Conservation (phyloP, 2,888 invertebrate species). For the Netelia fuscicornis region DNA sequence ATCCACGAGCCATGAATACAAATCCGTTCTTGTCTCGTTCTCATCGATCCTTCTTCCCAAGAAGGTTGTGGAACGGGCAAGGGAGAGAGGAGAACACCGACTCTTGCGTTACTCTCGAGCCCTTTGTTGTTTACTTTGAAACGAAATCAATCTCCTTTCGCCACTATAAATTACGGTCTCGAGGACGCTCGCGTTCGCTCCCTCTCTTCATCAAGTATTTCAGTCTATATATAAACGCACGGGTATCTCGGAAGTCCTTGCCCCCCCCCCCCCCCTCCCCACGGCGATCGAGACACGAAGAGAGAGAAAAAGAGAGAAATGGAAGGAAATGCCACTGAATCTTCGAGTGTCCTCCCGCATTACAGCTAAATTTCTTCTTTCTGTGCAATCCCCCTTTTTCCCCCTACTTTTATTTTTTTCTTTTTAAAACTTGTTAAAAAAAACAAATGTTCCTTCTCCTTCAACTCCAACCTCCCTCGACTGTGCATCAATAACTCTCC, state of each 20-base stretch:
- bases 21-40: too few species aligned
- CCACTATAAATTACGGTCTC: constrained; percentile 10
- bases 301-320: background rate
- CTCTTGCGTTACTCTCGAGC: background rate
- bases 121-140: constrained; percentile 24
- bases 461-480: constrained; percentile 15
- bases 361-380: background rate
- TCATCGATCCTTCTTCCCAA: too few species aligned
- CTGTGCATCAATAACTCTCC: constrained; percentile 34
- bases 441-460: constrained; percentile 1
- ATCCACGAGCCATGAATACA: background rate
- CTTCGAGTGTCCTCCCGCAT: constrained; percentile 11
- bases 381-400: background rate
- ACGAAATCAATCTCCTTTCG: constrained; percentile 43
- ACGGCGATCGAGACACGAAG: background rate
- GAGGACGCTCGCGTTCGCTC: background rate
- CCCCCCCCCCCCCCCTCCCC: background rate
- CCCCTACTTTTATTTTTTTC: background rate
- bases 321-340: constrained; percentile 25
- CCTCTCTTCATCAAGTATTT: constrained; percentile 6
- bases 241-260: constrained; percentile 1
- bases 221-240: background rate
- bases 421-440: constrained; percentile 1
- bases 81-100: background rate
- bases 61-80: too few species aligned